Percentiles rank a stretch among this genome's conserved stretches.
These are phyloP conservation scores for Sprattus sprattus DNA, from an alignment of 2,113 vertebrate genomes.

Conservation along the genomic window DNA sequence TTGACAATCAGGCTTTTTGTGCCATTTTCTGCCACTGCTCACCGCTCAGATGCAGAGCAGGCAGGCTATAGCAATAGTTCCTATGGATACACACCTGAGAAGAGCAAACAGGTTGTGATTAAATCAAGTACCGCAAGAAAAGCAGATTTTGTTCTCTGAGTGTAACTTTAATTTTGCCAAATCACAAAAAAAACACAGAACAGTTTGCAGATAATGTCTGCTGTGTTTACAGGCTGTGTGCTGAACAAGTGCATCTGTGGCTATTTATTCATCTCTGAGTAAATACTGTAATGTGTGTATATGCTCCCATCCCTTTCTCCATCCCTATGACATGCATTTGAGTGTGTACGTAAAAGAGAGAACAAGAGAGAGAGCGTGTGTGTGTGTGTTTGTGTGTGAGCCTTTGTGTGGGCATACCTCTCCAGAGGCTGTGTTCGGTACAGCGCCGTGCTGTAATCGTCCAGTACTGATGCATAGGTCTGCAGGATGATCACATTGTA, in stretches of 20 bases:
- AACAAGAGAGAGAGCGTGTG: neutral
- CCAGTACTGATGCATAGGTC: slow-evolving; percentile 85
- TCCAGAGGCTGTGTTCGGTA: slow-evolving; percentile 74
- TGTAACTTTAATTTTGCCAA: neutral
- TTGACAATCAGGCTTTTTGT: neutral
- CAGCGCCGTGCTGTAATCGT: slow-evolving; percentile 84
- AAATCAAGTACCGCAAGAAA: neutral
- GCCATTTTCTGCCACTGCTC: neutral
- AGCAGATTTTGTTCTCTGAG: neutral
- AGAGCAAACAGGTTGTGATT: neutral
- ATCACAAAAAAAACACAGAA: neutral
- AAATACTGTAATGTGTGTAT: neutral
- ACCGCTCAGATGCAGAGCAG: neutral
- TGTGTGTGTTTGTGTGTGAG: neutral
- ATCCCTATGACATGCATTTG: neutral
- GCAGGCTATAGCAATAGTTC: neutral
- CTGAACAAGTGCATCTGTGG: neutral
- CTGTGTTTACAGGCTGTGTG: neutral
- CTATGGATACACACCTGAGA: neutral
- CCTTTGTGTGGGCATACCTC: slow-evolving; percentile 62
- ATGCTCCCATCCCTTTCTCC: neutral
- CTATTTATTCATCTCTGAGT: neutral
- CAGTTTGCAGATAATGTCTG: neutral
- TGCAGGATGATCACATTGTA: slow-evolving; percentile 94
- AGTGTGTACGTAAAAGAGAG: neutral